These are phyloP conservation scores for Lagopus leucura DNA, from an alignment of 2,113 vertebrate genomes.

Conservation along the genomic window DNA sequence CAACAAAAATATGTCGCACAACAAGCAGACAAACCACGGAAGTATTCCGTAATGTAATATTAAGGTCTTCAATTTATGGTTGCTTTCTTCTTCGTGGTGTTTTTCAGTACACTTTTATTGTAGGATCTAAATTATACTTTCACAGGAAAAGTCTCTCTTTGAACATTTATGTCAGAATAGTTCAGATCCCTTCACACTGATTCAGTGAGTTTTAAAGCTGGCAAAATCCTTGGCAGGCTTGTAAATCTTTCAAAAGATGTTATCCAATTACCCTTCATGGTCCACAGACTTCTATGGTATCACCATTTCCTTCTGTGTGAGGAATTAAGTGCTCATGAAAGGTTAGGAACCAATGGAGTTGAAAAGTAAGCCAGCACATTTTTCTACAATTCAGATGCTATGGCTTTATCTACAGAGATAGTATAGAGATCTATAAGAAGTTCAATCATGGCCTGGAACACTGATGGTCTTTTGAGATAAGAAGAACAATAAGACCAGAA, in stretches of 20 bases:
- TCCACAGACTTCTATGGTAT: constrained; percentile 62
- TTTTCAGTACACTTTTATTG: constrained; percentile 76
- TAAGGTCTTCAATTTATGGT: constrained; percentile 64
- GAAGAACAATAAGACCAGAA: neutral
- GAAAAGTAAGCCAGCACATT: constrained; percentile 67
- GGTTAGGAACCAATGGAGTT: constrained; percentile 72
- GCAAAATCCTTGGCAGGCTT: constrained; percentile 79
- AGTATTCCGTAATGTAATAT: constrained; percentile 64
- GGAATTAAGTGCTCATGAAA: constrained; percentile 78
- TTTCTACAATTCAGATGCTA: constrained; percentile 9
- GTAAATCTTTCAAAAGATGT: constrained; percentile 83
- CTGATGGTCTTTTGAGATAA: neutral
- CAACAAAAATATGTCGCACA: constrained; percentile 5
- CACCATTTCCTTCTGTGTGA: constrained; percentile 71
- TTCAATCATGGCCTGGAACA: neutral
- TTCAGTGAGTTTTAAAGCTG: constrained; percentile 82
- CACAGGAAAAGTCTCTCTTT: constrained; percentile 76
- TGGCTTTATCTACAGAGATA: neutral
- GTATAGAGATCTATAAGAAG: neutral
- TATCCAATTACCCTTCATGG: constrained; percentile 84
- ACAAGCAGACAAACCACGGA: neutral
- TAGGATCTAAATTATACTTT: constrained; percentile 76
- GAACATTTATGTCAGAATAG: constrained; percentile 80
- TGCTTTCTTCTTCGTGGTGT: constrained; percentile 73
- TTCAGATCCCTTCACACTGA: constrained; percentile 81